phyloP scores from a whole-genome alignment of 2,113 vertebrate genomes.

The Desmodus rotundus region DNA sequence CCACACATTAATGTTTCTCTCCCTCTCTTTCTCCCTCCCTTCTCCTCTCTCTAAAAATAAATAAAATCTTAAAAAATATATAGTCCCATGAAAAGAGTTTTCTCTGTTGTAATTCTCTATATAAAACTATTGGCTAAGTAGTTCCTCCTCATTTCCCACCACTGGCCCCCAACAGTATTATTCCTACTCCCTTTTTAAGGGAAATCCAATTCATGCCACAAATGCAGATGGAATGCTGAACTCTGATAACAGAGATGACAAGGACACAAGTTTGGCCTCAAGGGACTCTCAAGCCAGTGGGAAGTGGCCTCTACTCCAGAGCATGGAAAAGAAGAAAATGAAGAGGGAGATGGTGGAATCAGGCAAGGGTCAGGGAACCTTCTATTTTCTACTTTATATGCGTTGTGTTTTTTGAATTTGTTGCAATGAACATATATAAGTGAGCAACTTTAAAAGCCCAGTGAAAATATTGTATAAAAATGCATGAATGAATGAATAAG shows the following conservation, averaged over 20 bases:
- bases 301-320: background rate
- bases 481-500: background rate
- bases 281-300: background rate
- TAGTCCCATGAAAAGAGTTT: background rate
- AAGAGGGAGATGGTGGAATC: background rate
- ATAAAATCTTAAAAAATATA: background rate
- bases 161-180: background rate
- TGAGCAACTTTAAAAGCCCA: background rate
- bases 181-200: background rate
- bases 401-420: background rate
- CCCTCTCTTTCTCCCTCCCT: too few species aligned
- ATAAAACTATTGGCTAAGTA: background rate
- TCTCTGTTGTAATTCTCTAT: background rate
- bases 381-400: background rate
- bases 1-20: too few species aligned
- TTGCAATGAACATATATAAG: background rate
- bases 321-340: background rate
- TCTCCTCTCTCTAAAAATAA: too few species aligned
- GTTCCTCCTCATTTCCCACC: background rate
- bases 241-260: background rate
- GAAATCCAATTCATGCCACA: background rate
- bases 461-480: background rate
- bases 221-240: background rate
- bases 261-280: background rate
- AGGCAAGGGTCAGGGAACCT: background rate